Percentiles rank a stretch among this genome's conserved stretches.
Evolutionary conservation across 2,888 invertebrate species (phyloP).

Genomic region (Iselma pallidipennis): DNA sequence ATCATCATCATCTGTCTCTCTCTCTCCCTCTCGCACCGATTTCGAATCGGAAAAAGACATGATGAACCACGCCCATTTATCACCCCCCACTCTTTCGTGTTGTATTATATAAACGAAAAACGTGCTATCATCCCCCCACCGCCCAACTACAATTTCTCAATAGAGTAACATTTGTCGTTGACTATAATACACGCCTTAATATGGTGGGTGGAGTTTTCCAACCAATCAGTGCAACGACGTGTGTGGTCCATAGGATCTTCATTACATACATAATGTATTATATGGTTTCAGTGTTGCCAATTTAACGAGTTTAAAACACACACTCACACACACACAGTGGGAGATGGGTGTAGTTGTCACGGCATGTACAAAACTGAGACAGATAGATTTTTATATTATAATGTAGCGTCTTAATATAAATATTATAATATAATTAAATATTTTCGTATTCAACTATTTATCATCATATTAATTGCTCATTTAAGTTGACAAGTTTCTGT

Average conservation of each 20-base stretch:
- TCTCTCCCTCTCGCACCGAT: background rate
- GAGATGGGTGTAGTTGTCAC: conserved; percentile 41
- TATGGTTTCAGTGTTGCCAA: conserved; percentile 53
- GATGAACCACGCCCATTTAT: conserved; percentile 4
- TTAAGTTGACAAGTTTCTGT: background rate
- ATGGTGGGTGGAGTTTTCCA: conserved; percentile 41
- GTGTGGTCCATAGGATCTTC: conserved; percentile 57
- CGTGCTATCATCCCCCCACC: conserved; percentile 1
- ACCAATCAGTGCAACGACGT: conserved; percentile 56
- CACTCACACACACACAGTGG: conserved; percentile 31
- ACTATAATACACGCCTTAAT: conserved; percentile 14
- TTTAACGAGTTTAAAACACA: conserved; percentile 53
- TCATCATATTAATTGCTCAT: conserved; percentile 13
- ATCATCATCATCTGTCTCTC: conserved; percentile 4
- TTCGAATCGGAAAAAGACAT: too few relatives aligned
- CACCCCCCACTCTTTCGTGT: conserved; percentile 18
- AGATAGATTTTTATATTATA: conserved; percentile 1
- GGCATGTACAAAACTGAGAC: conserved; percentile 31
- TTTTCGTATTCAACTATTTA: conserved; percentile 22
- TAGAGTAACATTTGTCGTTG: background rate
- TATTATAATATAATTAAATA: conserved; percentile 38
- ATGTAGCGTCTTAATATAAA: background rate
- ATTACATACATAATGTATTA: conserved; percentile 52
- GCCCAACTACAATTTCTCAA: background rate
- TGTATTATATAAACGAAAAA: background rate